A percentile compares a stretch with the other conserved stretches of the same genome.
Evolutionary conservation across 2,113 vertebrate species (phyloP).

Genomic region (Melanerpes aurifrons): DNA sequence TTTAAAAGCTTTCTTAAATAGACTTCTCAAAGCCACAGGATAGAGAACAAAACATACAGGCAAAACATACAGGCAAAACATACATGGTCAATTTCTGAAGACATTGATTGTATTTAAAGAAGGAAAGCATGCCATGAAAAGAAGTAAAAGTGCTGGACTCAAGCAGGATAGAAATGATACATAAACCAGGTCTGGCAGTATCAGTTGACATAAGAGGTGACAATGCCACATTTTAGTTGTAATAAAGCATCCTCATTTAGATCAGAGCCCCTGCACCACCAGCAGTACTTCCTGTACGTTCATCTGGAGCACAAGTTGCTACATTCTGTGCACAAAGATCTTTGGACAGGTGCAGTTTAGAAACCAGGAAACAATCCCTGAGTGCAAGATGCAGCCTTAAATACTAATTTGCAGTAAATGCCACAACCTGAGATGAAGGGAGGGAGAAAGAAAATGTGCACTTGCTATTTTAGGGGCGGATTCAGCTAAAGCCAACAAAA

Average conservation of each 20-base stretch:
- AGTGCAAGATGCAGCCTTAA: neutral
- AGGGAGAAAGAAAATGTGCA: neutral
- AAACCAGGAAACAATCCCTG: neutral
- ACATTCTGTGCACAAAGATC: neutral
- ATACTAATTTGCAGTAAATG: neutral
- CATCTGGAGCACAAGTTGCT: neutral
- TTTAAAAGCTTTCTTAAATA: neutral
- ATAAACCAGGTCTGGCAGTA: neutral
- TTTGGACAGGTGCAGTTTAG: neutral
- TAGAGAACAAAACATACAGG: neutral
- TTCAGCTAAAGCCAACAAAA: neutral
- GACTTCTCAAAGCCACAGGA: neutral
- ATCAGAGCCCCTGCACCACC: fast-evolving
- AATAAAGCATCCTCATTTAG: neutral
- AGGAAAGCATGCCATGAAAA: neutral
- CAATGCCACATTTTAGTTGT: neutral
- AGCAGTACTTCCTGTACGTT: neutral
- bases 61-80: neutral
- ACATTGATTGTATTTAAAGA: neutral
- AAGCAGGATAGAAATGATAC: neutral
- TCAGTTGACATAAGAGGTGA: neutral
- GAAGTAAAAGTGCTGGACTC: neutral
- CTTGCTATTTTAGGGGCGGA: neutral
- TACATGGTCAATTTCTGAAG: neutral
- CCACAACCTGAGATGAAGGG: neutral